Base-by-base conservation (phyloP, 2,888 invertebrate genomes). In the Himalopsyche kuldschensis region DNA sequence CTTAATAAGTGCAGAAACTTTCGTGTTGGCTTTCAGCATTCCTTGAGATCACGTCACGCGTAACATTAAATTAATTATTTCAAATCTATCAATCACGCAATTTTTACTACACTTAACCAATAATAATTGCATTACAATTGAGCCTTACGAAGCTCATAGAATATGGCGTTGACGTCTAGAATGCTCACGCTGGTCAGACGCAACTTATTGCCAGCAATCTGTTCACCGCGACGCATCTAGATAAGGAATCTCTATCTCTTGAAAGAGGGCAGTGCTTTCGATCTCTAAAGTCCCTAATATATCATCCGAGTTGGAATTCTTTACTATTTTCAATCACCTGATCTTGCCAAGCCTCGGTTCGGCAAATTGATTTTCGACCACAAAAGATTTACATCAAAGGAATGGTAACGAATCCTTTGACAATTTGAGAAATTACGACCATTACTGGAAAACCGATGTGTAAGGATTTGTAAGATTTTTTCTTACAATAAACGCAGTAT, bases 121-220 rank as follows among this genome's bases (percentile, higher is more conserved):
- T n/a, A n/a, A n/a, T n/a, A n/a, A n/a, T n/a, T n/a, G n/a, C n/a
- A n/a, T n/a, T n/a, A n/a, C 17, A 48, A 4, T 55, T 10, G n/a
- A 55, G 55, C 55, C 30, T 69, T 27, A 30, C 0, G 11, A 30
- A 69, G 69, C 69, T 69, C 69, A 24, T 27, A 11, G 41, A 30
- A 27, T 69, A 30, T 27, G 69, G 11, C 69, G 69, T 30, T 27
- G 69, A 69, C 27, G 11, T 69, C 20, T 11, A 4, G 11, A 27
- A 4, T 30, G 10, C 11, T 27, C 10, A 0, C 69, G 24, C 15
- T 27, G 69, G 20, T 30, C 69, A 27, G 27, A 30, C 24, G 27
- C 69, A 79, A 82, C 55, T 82, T 82, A 82, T 82, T 82, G 82
- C 79, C 82, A 20, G 79, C 79, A 82, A 82, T 82, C 79, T 82